A percentile compares a stretch with the other conserved stretches of the same genome.
phyloP scores from a whole-genome alignment of 2,888 invertebrate genomes.

The Ditylenchus weischeri region DNA sequence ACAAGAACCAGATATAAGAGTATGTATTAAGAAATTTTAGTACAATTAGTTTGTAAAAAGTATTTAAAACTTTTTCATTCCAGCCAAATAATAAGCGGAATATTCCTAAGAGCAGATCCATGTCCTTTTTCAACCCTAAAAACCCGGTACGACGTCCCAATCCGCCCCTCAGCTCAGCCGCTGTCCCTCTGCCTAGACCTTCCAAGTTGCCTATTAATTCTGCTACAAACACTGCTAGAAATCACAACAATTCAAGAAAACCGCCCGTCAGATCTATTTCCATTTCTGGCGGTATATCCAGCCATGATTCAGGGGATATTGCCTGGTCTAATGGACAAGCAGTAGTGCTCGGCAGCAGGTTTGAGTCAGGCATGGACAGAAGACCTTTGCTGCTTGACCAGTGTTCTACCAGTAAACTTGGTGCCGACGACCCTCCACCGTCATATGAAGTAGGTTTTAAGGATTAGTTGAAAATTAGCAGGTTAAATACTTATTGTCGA shows the following conservation, averaged over 20 bases:
- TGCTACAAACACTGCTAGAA: not conserved
- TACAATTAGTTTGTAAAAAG: not conserved
- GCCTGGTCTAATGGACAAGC: not conserved
- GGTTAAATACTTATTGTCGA: too few species aligned
- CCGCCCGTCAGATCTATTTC: conserved; percentile 36
- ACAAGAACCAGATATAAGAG: too few species aligned
- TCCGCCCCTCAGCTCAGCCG: conserved; percentile 20
- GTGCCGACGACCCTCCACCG: conserved; percentile 50
- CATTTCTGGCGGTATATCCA: conserved; percentile 29
- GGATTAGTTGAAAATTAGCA: not conserved
- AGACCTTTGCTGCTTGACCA: not conserved
- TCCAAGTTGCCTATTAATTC: conserved; percentile 18
- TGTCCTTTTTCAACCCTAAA: conserved; percentile 20
- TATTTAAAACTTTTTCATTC: not conserved
- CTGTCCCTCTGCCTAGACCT: conserved; percentile 26
- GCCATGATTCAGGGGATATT: too few species aligned
- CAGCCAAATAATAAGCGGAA: not conserved
- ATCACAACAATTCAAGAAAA: not conserved
- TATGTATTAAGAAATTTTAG: not conserved
- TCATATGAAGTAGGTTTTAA: conserved; percentile 44
- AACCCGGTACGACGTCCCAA: not conserved
- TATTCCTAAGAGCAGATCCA: conserved; percentile 16
- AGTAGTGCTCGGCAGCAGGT: not conserved
- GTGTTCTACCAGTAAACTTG: not conserved
- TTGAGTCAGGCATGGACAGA: conserved; percentile 1